These are phyloP conservation scores for Periophthalmodon schlosseri DNA, from an alignment of 2,113 vertebrate genomes.

Conservation along the genomic window DNA sequence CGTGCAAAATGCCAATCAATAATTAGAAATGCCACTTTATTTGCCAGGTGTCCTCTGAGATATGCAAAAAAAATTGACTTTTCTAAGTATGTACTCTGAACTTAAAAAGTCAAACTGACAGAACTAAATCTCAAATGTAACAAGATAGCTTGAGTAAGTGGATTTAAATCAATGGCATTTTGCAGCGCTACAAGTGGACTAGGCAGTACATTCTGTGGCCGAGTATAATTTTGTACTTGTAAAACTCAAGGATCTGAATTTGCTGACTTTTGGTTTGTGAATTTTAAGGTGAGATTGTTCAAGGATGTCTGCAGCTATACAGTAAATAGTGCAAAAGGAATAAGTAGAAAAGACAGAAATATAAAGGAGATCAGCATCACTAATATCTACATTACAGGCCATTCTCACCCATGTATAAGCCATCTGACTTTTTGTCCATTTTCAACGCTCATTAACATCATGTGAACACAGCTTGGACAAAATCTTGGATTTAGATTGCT, in stretches of 20 bases:
- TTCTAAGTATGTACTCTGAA: not conserved
- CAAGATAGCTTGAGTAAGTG: not conserved
- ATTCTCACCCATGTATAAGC: too few species aligned
- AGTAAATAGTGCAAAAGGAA: constrained; percentile 20
- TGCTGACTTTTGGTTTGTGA: constrained; percentile 12
- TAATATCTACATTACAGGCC: not conserved
- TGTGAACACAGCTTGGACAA: not conserved
- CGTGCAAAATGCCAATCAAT: not conserved
- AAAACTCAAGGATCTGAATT: constrained; percentile 41
- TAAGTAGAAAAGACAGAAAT: not conserved
- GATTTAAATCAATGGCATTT: constrained; percentile 35
- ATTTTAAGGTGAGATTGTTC: constrained; percentile 23
- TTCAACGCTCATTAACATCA: not conserved
- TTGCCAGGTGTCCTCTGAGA: not conserved
- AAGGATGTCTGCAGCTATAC: constrained; percentile 17
- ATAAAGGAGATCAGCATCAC: not conserved
- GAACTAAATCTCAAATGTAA: not conserved
- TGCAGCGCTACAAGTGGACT: not conserved
- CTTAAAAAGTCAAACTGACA: not conserved
- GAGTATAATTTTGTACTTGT: constrained; percentile 32
- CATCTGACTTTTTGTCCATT: too few species aligned
- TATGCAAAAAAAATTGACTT: not conserved
- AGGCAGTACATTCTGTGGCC: not conserved
- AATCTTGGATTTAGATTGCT: not conserved
- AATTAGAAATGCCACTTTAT: constrained; percentile 11